Percentiles rank a stretch among this genome's conserved stretches.
These are phyloP conservation scores for Priocnemis perturbator DNA, from an alignment of 2,888 invertebrate species.

Conservation along the genomic window DNA sequence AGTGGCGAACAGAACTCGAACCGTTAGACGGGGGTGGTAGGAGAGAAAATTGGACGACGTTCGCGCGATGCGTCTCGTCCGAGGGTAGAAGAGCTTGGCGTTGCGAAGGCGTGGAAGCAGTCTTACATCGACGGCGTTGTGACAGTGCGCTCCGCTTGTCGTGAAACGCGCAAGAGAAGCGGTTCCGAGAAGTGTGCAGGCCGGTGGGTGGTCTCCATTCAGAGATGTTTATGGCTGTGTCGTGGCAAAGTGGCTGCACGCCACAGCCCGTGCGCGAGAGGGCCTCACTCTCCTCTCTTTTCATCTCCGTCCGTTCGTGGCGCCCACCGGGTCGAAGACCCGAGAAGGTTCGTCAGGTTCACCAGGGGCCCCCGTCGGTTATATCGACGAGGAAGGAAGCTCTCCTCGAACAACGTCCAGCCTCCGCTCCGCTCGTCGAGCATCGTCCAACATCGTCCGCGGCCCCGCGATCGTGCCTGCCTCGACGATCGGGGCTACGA, in stretches of 20 bases:
- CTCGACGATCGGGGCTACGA: too few species aligned
- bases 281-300: slow-evolving; percentile 31
- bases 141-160: slow-evolving; percentile 5
- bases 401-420: slow-evolving; percentile 8
- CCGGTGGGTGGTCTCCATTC: slow-evolving; percentile 70
- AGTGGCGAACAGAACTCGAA: too few species aligned
- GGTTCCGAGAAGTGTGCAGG: slow-evolving; percentile 59
- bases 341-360: slow-evolving; percentile 53
- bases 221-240: slow-evolving; percentile 70
- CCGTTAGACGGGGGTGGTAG: too few species aligned
- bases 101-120: too few species aligned
- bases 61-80: too few species aligned
- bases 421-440: slow-evolving; percentile 21
- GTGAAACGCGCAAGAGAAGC: slow-evolving; percentile 40
- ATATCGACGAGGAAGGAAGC: slow-evolving; percentile 21
- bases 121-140: too few species aligned
- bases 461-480: too few species aligned
- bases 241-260: slow-evolving; percentile 65
- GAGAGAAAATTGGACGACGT: too few species aligned
- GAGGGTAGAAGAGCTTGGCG: too few species aligned
- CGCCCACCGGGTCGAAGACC: slow-evolving; percentile 59
- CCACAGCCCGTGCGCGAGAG: slow-evolving; percentile 44
- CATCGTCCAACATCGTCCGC: background rate
- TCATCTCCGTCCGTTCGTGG: slow-evolving; percentile 26
- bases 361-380: slow-evolving; percentile 33